These are phyloP conservation scores for Amniataba percoides DNA, from an alignment of 2,797 vertebrate genomes.

Conservation along the genomic window DNA sequence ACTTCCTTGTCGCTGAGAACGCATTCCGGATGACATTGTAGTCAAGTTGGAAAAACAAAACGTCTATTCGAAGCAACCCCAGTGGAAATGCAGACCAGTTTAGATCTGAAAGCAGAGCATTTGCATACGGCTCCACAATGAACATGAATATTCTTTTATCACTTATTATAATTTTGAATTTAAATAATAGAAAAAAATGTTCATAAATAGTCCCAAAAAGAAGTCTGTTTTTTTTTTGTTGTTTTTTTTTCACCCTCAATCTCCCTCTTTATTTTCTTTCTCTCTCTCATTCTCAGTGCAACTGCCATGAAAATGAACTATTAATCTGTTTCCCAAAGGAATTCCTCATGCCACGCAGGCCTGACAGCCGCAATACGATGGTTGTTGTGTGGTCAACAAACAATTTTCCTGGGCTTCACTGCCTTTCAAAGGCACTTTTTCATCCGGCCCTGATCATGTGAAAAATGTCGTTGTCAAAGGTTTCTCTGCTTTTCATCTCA, in stretches of 20 bases:
- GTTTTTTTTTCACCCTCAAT: conserved; percentile 19
- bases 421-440: conserved; percentile 87
- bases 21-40: conserved; percentile 61
- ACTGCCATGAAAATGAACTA: conserved; percentile 87
- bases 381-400: conserved; percentile 90
- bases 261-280: conserved; percentile 37
- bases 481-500: conserved; percentile 84
- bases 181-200: conserved; percentile 22
- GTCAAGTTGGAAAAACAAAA: conserved; percentile 67
- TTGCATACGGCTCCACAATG: conserved; percentile 66
- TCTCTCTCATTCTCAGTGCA: conserved; percentile 62
- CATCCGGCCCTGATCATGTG: conserved; percentile 83
- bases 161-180: conserved; percentile 20
- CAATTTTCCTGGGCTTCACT: conserved; percentile 90
- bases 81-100: conserved; percentile 56
- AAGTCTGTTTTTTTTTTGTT: conserved; percentile 45
- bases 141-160: conserved; percentile 43
- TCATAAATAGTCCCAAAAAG: conserved; percentile 56
- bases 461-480: conserved; percentile 87
- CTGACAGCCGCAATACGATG: conserved; percentile 85
- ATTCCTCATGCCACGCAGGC: conserved; percentile 82
- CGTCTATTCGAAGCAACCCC: conserved; percentile 45
- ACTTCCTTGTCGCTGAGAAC: conserved; percentile 54
- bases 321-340: conserved; percentile 88
- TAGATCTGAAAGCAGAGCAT: conserved; percentile 65